These are phyloP conservation scores for Exephanes ischioxanthus DNA, from an alignment of 2,888 invertebrate genomes.

Conservation along the genomic window DNA sequence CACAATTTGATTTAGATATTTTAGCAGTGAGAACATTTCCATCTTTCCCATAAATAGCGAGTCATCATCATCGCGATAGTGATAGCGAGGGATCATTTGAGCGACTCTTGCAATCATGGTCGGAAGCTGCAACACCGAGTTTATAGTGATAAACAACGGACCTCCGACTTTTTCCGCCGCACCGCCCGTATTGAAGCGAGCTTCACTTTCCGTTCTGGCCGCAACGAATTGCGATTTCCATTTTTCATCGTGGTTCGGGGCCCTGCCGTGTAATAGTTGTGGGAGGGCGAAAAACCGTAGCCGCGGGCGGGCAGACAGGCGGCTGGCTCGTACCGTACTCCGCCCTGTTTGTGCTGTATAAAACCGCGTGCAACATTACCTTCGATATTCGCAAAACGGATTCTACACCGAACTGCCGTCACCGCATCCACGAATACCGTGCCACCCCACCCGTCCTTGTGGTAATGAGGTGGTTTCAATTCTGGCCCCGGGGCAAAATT, in stretches of 20 bases:
- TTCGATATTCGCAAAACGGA: conserved; percentile 85
- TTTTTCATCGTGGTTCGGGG: conserved; percentile 82
- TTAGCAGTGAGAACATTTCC: neutral
- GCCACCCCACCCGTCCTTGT: conserved; percentile 11
- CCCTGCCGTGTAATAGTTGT: conserved; percentile 67
- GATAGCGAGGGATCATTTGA: neutral
- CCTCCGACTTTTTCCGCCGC: conserved; percentile 15
- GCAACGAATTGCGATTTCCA: conserved; percentile 81
- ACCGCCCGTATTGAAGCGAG: conserved; percentile 52
- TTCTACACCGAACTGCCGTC: conserved; percentile 80
- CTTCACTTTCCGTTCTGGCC: conserved; percentile 58
- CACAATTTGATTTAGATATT: neutral
- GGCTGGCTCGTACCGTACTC: conserved; percentile 63
- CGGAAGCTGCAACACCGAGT: neutral
- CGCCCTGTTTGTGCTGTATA: conserved; percentile 80
- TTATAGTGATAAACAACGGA: neutral
- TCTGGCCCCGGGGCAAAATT: conserved; percentile 82
- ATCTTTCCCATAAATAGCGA: neutral
- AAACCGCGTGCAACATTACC: conserved; percentile 84
- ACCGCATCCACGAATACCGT: conserved; percentile 36
- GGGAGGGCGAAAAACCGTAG: conserved; percentile 65
- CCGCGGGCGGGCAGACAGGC: conserved; percentile 69
- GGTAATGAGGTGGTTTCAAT: conserved; percentile 85
- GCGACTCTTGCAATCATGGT: neutral
- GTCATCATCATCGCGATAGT: too few species aligned